These are phyloP conservation scores for Atopsyche davidsoni DNA, from an alignment of 1,140 invertebrate species.

Conservation along the genomic window DNA sequence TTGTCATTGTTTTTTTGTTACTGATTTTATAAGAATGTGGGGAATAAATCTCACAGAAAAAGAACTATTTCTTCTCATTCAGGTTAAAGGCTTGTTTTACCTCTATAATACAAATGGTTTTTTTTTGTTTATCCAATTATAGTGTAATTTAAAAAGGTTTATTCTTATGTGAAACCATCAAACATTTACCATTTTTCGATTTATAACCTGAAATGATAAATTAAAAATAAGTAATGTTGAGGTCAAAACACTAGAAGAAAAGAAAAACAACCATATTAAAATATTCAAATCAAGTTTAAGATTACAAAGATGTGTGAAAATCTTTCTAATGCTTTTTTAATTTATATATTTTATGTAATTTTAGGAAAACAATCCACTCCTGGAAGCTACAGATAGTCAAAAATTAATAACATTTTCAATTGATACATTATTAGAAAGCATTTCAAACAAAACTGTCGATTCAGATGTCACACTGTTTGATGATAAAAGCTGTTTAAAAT, in stretches of 20 bases:
- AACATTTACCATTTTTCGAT: no score
- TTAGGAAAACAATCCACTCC: slow-evolving; percentile 21
- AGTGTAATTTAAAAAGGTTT: no score
- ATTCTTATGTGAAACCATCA: no score
- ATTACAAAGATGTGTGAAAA: no score
- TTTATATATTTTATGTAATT: slow-evolving; percentile 5
- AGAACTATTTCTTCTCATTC: slow-evolving; percentile 10
- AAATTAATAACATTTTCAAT: slow-evolving; percentile 11
- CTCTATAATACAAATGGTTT: no score
- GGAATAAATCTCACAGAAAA: slow-evolving; percentile 1
- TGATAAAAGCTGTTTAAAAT: slow-evolving; percentile 1
- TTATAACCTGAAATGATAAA: background rate
- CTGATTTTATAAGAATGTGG: slow-evolving; percentile 25
- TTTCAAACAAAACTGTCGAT: slow-evolving; percentile 8
- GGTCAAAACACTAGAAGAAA: no score
- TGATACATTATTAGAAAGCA: slow-evolving; percentile 11
- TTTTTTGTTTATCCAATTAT: no score
- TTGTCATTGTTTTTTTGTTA: slow-evolving; percentile 13
- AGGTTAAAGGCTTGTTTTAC: no score
- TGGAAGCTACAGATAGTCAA: slow-evolving; percentile 12
- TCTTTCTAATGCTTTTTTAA: no score
- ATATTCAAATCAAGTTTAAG: no score
- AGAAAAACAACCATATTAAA: no score
- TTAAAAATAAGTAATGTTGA: no score
- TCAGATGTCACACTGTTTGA: background rate